These are phyloP conservation scores for Alectura lathami DNA, from an alignment of 2,113 vertebrate species.

Conservation along the genomic window DNA sequence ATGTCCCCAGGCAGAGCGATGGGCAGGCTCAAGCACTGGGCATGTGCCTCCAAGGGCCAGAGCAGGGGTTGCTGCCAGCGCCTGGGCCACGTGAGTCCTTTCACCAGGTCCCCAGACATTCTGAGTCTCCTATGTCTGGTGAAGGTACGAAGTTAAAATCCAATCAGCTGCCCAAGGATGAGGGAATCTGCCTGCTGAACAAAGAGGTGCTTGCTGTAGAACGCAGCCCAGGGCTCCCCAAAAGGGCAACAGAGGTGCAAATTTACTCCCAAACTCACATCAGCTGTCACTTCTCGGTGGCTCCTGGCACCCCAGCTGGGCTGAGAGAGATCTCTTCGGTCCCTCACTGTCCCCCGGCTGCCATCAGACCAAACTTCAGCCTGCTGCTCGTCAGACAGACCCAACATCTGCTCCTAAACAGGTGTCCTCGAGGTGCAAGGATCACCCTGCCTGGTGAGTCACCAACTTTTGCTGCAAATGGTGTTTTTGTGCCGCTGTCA, in stretches of 20 bases:
- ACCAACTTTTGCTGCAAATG: fast-evolving
- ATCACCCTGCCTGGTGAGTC: not conserved
- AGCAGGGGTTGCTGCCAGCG: not conserved
- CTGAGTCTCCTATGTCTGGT: not conserved
- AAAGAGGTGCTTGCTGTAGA: not conserved
- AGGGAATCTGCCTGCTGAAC: constrained; percentile 25
- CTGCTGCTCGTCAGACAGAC: fast-evolving
- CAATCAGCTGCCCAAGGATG: not conserved
- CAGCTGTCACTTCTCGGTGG: not conserved
- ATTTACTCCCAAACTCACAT: not conserved
- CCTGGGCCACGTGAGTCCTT: not conserved
- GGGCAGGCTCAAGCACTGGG: not conserved
- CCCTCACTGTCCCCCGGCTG: fast-evolving
- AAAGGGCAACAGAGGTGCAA: not conserved
- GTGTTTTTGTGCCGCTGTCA: not conserved
- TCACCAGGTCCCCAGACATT: not conserved
- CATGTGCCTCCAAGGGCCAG: not conserved
- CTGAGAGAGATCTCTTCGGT: fast-evolving
- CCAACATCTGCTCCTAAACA: fast-evolving
- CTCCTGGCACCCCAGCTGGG: fast-evolving
- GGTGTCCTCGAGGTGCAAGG: not conserved
- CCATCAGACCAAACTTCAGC: not conserved
- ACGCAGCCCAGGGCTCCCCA: not conserved
- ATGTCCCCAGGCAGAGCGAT: not conserved
- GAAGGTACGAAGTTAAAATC: not conserved